Conservation (phyloP, 2,888 invertebrate species). For the Cantharis flavilabris region DNA sequence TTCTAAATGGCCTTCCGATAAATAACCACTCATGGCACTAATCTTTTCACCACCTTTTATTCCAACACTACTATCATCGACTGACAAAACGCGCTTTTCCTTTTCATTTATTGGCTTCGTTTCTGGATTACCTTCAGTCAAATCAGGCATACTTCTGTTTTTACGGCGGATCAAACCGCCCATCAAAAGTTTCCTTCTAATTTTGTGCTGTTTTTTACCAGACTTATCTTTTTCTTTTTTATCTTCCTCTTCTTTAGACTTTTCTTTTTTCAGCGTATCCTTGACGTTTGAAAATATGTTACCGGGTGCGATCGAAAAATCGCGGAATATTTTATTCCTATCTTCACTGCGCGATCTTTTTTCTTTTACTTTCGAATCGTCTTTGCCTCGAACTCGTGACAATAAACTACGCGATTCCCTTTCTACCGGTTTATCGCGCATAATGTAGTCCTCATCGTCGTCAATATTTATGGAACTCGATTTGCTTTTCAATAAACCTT, state of each 20-base stretch:
- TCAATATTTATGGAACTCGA: conserved; percentile 66
- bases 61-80: conserved; percentile 80
- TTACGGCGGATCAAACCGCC: conserved; percentile 86
- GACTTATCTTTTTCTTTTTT: conserved; percentile 66
- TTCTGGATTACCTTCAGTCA: conserved; percentile 72
- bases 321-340: conserved; percentile 75
- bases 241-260: conserved; percentile 64
- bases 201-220: conserved; percentile 89
- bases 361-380: conserved; percentile 69
- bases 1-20: conserved; percentile 87
- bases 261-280: conserved; percentile 60
- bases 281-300: conserved; percentile 44
- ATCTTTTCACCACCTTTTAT: conserved; percentile 64
- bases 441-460: conserved; percentile 72
- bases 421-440: conserved; percentile 69
- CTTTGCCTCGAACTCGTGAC: conserved; percentile 70
- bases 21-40: conserved; percentile 74
- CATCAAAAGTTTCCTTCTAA: conserved; percentile 84
- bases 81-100: conserved; percentile 60
- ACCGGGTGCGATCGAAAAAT: conserved; percentile 69
- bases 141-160: conserved; percentile 89
- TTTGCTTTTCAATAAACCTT: conserved; percentile 68
- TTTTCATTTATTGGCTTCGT: conserved; percentile 48
- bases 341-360: conserved; percentile 86
- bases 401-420: conserved; percentile 72